Base-by-base conservation (phyloP, 1,140 invertebrate genomes). In the Acyrthosiphon pisum region DNA sequence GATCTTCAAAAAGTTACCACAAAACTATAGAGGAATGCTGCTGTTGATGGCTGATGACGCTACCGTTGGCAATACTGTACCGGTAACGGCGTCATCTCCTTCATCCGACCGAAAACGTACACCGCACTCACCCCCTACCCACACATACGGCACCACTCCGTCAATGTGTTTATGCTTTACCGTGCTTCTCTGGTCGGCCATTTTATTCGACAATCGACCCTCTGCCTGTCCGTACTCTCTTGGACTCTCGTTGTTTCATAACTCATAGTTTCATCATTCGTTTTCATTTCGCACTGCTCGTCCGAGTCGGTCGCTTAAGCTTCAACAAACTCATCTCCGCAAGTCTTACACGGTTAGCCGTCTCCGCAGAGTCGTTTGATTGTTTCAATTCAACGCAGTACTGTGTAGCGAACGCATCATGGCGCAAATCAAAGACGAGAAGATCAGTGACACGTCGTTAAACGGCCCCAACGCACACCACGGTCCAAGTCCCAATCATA, bases 381-480 rank as follows among this genome's bases (percentile, higher is more conserved):
- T 23, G 6, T 86, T 86, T 0, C 8, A n/a, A 35, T 76, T 76
- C 9, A 18, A 8, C n/a, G 9, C 83, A 14, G 44, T 44, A 26
- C 26, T 26, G 76, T 86, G 26, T 46, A 30, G 37, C 26, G 4
- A 84, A 87, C n/a, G 30, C 26, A 41, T 4, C 1, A 93, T 93
- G 91, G n/a, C 91, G 7, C 91, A 93, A 86, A 11, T 93, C 37
- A 93, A 93, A 93, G 91, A 93, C 0, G 91, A 93, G 35, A 93
- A 93, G 20, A 53, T 76, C 41, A 81, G 3, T 6, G 91, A 93
- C n/a, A 93, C 91, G 23, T 93, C 91, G 9, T 20, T 86, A 26
- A 93, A 93, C 26, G 81, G 76, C 0, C 81, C 91, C 6, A 93
- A 92, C 35, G 30, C 37, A 60, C 90, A 91, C n/a, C 56, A 91